These are phyloP conservation scores for Protula sp. DNA, from an alignment of 2,888 invertebrate genomes.

Conservation along the genomic window DNA sequence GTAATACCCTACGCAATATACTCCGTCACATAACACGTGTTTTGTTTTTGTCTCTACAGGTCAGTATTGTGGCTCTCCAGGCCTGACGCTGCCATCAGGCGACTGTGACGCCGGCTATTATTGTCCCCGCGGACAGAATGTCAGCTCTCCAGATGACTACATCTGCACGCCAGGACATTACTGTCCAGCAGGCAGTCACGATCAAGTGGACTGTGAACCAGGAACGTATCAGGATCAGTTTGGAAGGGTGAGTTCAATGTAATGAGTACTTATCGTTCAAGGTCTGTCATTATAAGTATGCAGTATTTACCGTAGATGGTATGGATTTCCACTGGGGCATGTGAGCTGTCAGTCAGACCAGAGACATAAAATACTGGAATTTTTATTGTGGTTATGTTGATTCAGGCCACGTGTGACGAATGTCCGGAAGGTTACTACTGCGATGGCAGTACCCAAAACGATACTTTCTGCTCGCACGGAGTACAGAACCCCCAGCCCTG, in stretches of 20 bases:
- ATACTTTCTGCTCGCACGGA: constrained; percentile 41
- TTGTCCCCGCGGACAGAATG: constrained; percentile 45
- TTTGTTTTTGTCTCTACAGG: too few relatives aligned
- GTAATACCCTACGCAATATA: too few relatives aligned
- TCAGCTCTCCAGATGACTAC: constrained; percentile 31
- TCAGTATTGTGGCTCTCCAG: constrained; percentile 38
- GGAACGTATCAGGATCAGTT: constrained; percentile 43
- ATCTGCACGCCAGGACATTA: constrained; percentile 45
- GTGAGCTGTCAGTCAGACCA: too few relatives aligned
- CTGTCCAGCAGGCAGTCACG: constrained; percentile 37
- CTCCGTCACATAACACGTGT: too few relatives aligned
- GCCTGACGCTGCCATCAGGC: constrained; percentile 31
- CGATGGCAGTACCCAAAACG: constrained; percentile 42
- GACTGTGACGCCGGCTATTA: constrained; percentile 40
- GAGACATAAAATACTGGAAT: too few relatives aligned
- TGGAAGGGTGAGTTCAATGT: constrained; percentile 30
- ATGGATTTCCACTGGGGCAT: too few relatives aligned
- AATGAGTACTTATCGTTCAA: neutral
- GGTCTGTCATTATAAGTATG: neutral
- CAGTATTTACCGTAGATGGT: too few relatives aligned
- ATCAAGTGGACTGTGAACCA: constrained; percentile 33
- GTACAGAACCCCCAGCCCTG: constrained; percentile 45
- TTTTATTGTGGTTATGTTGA: too few relatives aligned
- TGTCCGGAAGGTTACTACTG: constrained; percentile 46
- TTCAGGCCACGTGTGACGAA: constrained; percentile 38